A percentile compares a stretch with the other conserved stretches of the same genome.
phyloP scores from a whole-genome alignment of 2,113 vertebrate genomes.

The Thalassoma bifasciatum region DNA sequence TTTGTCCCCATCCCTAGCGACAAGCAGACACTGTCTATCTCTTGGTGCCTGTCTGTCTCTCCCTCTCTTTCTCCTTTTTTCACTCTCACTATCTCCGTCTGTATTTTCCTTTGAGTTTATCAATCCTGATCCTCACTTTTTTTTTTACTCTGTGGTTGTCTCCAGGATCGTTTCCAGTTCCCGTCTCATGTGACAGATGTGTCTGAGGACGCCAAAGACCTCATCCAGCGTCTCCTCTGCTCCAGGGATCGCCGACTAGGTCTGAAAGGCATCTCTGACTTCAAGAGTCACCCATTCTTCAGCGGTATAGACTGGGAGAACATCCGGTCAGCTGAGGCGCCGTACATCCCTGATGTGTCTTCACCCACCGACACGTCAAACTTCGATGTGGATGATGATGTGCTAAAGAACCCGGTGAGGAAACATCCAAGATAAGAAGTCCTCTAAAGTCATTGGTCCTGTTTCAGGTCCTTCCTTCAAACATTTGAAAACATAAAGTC shows the following conservation, averaged over 20 bases:
- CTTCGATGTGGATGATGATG: constrained; percentile 98
- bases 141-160: background rate
- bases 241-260: constrained; percentile 95
- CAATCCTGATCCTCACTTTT: background rate
- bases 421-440: background rate
- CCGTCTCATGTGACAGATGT: constrained; percentile 93
- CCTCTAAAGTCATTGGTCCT: background rate
- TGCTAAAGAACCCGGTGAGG: constrained; percentile 95
- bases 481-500: too few relatives aligned
- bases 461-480: background rate
- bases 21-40: too few relatives aligned
- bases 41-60: constrained; percentile 14
- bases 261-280: constrained; percentile 97
- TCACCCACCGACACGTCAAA: constrained; percentile 99
- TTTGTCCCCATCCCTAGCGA: constrained; percentile 28
- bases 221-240: constrained; percentile 95
- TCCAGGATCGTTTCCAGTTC: constrained; percentile 97
- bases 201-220: constrained; percentile 97
- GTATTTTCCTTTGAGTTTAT: background rate
- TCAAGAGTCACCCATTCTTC: constrained; percentile 97
- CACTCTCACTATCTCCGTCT: too few relatives aligned
- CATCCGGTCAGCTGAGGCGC: constrained; percentile 92
- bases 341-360: constrained; percentile 99
- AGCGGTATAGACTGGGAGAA: constrained; percentile 91
- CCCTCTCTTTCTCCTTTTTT: too few relatives aligned